These are phyloP conservation scores for Drosophila antonietae DNA, from an alignment of 2,888 invertebrate genomes.

Conservation along the genomic window DNA sequence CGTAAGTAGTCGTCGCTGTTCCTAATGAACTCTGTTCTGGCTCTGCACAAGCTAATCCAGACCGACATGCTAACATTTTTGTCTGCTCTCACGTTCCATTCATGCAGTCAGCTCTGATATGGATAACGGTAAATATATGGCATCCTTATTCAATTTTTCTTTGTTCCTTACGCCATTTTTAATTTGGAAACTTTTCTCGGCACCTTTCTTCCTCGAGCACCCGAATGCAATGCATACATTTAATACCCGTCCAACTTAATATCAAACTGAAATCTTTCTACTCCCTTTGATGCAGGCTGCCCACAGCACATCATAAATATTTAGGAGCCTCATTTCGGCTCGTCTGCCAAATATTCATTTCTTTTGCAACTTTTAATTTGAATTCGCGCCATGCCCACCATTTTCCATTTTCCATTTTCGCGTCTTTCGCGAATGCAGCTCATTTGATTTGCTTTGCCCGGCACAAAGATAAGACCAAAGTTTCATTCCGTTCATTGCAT, in stretches of 20 bases:
- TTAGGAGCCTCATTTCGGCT: conserved; percentile 76
- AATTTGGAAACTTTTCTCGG: conserved; percentile 69
- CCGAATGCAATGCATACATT: conserved; percentile 68
- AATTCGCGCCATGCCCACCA: conserved; percentile 46
- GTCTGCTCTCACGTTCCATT: conserved; percentile 16
- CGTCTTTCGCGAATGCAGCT: conserved; percentile 42
- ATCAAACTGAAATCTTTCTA: conserved; percentile 71
- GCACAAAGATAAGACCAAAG: conserved; percentile 62
- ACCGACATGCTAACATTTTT: conserved; percentile 20
- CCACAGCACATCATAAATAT: conserved; percentile 80
- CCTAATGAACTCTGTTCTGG: neutral
- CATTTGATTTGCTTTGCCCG: conserved; percentile 66
- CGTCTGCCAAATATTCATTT: conserved; percentile 69
- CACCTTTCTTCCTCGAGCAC: conserved; percentile 20
- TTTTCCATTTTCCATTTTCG: neutral
- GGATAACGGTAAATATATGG: conserved; percentile 82
- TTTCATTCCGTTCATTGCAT: conserved; percentile 75
- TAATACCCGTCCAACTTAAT: conserved; percentile 69
- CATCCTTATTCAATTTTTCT: conserved; percentile 31
- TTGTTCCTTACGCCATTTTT: conserved; percentile 53
- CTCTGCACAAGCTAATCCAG: neutral
- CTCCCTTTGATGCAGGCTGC: conserved; percentile 44
- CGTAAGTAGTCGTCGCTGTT: conserved; percentile 54
- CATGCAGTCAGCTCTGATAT: conserved; percentile 83
- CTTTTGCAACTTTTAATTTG: conserved; percentile 79